Evolutionary conservation across 2,797 vertebrate species (phyloP).

Genomic region (Acrocephalus scirpaceus): DNA sequence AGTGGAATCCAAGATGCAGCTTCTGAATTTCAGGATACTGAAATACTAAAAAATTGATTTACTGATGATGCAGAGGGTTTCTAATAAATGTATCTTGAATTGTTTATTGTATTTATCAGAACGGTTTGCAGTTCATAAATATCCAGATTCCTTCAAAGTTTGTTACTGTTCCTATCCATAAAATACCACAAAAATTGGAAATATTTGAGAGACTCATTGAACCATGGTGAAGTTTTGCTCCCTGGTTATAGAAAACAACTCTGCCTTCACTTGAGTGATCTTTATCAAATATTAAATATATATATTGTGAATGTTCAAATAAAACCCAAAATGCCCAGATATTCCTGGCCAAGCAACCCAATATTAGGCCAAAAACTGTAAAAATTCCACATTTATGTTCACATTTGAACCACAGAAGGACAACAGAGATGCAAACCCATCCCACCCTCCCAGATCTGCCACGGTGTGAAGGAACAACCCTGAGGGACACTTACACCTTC

Average conservation of each 20-base stretch:
- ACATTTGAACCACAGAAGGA: not conserved
- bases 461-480: not conserved
- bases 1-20: not conserved
- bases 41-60: not conserved
- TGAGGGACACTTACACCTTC: slow-evolving; percentile 84
- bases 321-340: not conserved
- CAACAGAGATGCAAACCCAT: not conserved
- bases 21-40: not conserved
- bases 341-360: not conserved
- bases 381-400: not conserved
- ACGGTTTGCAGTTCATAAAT: rapidly evolving
- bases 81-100: not conserved
- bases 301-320: not conserved
- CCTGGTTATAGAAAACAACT: not conserved
- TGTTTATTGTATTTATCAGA: not conserved
- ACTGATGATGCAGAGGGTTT: not conserved
- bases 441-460: not conserved
- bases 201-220: not conserved
- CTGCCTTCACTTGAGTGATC: not conserved
- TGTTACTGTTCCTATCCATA: not conserved
- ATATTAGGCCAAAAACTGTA: not conserved
- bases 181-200: not conserved
- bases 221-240: not conserved
- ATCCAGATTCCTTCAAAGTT: not conserved
- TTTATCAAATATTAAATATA: not conserved